Base-by-base conservation (phyloP, 2,113 vertebrate genomes). In the Camelus bactrianus region DNA sequence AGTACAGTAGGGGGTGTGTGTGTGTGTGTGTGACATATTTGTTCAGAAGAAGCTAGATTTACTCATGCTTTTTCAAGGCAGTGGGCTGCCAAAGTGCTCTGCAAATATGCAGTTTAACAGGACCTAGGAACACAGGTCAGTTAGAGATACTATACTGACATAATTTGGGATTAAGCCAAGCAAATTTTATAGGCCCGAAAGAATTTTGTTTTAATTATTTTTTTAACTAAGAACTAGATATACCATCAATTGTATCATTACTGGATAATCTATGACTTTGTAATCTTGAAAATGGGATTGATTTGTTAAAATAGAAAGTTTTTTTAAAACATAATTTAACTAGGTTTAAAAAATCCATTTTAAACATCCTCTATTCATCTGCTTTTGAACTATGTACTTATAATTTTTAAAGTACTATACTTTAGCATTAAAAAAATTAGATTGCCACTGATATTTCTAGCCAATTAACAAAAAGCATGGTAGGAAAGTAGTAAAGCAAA, bases 371-470 rank as follows among this genome's bases (percentile, higher is more conserved):
- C 73, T 82, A 91, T 93, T 90, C 52, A 72, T 95, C 60, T 91
- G 52, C 2, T 85, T 97, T 89, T 95, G 32, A 95, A 67, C 46
- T 65, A 95, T 35, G 24, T 92, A 42, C 52, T 93, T 81, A 35
- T 87, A 48, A 70, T 80, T 93, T 95, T 92, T 28, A 70, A 89
- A 92, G 30, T 67, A 81, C 19, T 92, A 30, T 89, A 42, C n/a
- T 87, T 87, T 48, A 90, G 20, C 28, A 94, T 96, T 88, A 89
- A 91, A 56, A 72, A 91, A 56, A 95, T 87, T 72, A 89, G 83
- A 89, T 65, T 95, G 67, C 52, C 30, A 86, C 7, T 54, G 82
- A 76, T 22, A 95, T 95, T 97, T 95, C 60, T 65, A 97, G 62
- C 67, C 62, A 96, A 65, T 70, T 95, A 92, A 72, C 65, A 96